A percentile compares a stretch with the other conserved stretches of the same genome.
phyloP scores from a whole-genome alignment of 2,113 vertebrate genomes.

The Varanus komodoensis region DNA sequence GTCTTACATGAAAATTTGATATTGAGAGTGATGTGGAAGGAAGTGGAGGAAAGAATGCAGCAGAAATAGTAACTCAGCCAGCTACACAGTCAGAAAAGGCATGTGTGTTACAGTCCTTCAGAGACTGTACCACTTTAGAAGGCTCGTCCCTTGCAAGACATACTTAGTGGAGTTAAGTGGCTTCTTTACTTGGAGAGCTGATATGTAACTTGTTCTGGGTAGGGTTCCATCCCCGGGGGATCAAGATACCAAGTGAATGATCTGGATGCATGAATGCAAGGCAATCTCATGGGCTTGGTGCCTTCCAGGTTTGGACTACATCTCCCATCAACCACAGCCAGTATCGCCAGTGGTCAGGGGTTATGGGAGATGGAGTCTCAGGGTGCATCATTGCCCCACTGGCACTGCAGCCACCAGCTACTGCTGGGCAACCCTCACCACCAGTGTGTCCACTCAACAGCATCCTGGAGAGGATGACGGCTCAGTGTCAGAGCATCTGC shows the following conservation, averaged over 20 bases:
- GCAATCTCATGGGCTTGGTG: too few relatives aligned
- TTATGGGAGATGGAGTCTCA: too few relatives aligned
- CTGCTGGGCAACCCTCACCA: too few relatives aligned
- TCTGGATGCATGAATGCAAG: background rate
- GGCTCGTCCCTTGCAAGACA: background rate
- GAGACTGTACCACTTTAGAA: background rate
- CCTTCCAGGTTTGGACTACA: background rate
- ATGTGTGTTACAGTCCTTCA: background rate
- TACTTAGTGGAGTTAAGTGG: background rate
- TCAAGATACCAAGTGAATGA: background rate
- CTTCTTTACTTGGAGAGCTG: background rate
- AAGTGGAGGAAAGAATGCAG: constrained; percentile 10
- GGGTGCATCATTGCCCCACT: too few relatives aligned
- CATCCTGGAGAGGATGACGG: too few relatives aligned
- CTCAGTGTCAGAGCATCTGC: too few relatives aligned
- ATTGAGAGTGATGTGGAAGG: background rate
- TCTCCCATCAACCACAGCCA: too few relatives aligned
- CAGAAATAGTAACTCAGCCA: background rate
- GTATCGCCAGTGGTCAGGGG: too few relatives aligned
- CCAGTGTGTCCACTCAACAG: too few relatives aligned
- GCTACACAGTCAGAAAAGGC: background rate
- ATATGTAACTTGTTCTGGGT: background rate
- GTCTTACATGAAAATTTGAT: constrained; percentile 24
- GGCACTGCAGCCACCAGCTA: too few relatives aligned
- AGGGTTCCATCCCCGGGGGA: background rate